Percentiles rank a stretch among this genome's conserved stretches.
Conservation (phyloP, 30 jellyfish, hydroid and myxozoan species). For the Aurelia aurita region DNA sequence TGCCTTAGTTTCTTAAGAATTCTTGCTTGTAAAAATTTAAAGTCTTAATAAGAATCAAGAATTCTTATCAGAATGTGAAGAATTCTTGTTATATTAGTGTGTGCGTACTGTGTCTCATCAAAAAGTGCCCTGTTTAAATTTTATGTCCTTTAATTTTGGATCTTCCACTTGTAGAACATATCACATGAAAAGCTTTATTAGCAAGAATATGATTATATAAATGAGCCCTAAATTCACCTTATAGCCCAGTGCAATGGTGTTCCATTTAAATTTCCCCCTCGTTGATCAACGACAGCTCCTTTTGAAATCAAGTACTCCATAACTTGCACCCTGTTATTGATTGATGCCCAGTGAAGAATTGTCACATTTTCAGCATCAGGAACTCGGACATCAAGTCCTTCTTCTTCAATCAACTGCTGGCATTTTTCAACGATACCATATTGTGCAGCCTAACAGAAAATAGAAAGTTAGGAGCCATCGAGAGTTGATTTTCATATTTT, state of each 20-base stretch:
- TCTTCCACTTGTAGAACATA: too few species aligned
- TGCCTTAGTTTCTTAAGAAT: too few species aligned
- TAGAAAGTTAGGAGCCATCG: too few species aligned
- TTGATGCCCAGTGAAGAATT: conserved; percentile 95
- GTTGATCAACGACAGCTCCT: conserved; percentile 91
- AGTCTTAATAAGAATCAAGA: too few species aligned
- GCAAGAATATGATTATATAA: not conserved
- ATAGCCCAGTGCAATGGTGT: conserved; percentile 98
- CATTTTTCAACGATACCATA: conserved; percentile 90
- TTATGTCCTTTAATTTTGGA: too few species aligned
- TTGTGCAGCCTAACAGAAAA: conserved; percentile 82
- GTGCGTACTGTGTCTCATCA: too few species aligned
- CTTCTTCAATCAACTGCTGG: conserved; percentile 82
- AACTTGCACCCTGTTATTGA: conserved; percentile 78
- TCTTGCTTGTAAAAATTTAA: too few species aligned
- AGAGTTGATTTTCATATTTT: too few species aligned
- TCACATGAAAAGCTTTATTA: too few species aligned
- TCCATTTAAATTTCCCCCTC: conserved; percentile 92
- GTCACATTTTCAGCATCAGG: conserved; percentile 97
- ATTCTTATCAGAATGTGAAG: too few species aligned
- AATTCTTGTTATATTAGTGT: too few species aligned
- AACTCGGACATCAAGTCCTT: conserved; percentile 79
- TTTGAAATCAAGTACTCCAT: conserved; percentile 80
- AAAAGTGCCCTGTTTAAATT: too few species aligned
- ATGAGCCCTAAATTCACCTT: conserved; percentile 49